Conservation (phyloP, 2,888 invertebrate species). For the Kryphioiulus occultus region DNA sequence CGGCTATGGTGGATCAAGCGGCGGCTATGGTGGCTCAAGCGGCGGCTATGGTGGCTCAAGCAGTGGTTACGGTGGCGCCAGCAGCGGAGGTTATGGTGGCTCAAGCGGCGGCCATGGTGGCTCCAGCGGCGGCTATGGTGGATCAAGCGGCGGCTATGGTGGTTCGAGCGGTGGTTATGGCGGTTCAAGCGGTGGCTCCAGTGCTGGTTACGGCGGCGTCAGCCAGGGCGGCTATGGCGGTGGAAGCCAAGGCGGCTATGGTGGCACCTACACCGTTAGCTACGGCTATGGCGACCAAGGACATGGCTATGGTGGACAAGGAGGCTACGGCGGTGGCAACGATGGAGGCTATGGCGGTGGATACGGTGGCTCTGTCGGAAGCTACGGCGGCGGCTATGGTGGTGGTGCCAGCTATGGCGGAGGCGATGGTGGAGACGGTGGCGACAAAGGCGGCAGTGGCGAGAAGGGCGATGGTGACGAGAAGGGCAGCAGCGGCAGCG, state of each 20-base stretch:
- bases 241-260: neutral
- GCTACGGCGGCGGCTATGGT: neutral
- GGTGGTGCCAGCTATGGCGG: neutral
- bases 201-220: neutral
- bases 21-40: constrained; percentile 13
- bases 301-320: neutral
- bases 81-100: neutral
- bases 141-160: constrained; percentile 41
- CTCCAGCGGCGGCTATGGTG: constrained; percentile 25
- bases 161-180: constrained; percentile 38
- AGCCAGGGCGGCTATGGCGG: constrained; percentile 8
- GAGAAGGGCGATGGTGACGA: neutral
- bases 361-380: neutral
- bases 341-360: neutral
- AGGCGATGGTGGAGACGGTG: neutral
- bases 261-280: neutral
- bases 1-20: neutral
- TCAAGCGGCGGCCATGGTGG: neutral
- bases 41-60: neutral
- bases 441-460: constrained; percentile 7
- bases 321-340: neutral
- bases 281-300: neutral
- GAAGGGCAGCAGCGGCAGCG: neutral
- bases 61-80: neutral
- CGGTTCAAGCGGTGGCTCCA: neutral